Evolutionary conservation across 2,113 vertebrate genomes (phyloP).

Genomic region (Irena cyanogastra): DNA sequence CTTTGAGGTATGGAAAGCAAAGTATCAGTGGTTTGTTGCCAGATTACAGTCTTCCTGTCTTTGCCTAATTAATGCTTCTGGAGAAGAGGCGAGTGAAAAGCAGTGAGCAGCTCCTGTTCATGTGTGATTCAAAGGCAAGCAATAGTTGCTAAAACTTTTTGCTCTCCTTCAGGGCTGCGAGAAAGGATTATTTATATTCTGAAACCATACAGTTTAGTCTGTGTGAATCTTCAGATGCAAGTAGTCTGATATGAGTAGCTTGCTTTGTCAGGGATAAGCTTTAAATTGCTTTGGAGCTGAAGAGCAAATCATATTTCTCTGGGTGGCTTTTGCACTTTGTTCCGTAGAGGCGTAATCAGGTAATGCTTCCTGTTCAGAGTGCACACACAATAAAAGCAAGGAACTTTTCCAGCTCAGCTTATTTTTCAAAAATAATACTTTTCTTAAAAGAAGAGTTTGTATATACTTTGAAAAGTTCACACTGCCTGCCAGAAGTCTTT

Average conservation of each 20-base stretch:
- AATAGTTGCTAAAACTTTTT: background rate
- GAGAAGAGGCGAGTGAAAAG: background rate
- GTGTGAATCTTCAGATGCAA: background rate
- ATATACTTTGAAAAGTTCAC: background rate
- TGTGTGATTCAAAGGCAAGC: background rate
- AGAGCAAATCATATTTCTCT: background rate
- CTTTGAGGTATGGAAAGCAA: background rate
- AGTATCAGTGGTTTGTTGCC: background rate
- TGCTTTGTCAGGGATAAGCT: background rate
- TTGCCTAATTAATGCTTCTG: background rate
- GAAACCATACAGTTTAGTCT: background rate
- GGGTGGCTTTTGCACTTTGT: background rate
- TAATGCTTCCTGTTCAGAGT: background rate
- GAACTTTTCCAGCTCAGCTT: background rate
- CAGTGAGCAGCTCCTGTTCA: background rate
- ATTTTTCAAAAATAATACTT: background rate
- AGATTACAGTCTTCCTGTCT: background rate
- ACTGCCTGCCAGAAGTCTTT: background rate
- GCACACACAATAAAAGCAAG: background rate
- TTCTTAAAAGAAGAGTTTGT: background rate
- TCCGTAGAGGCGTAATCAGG: rapidly evolving
- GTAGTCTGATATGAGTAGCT: background rate
- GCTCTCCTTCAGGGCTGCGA: background rate
- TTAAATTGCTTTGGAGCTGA: background rate
- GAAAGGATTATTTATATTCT: conserved; percentile 5